These are phyloP conservation scores for Dryococelus australis DNA, from an alignment of 2,888 invertebrate species.

Conservation along the genomic window DNA sequence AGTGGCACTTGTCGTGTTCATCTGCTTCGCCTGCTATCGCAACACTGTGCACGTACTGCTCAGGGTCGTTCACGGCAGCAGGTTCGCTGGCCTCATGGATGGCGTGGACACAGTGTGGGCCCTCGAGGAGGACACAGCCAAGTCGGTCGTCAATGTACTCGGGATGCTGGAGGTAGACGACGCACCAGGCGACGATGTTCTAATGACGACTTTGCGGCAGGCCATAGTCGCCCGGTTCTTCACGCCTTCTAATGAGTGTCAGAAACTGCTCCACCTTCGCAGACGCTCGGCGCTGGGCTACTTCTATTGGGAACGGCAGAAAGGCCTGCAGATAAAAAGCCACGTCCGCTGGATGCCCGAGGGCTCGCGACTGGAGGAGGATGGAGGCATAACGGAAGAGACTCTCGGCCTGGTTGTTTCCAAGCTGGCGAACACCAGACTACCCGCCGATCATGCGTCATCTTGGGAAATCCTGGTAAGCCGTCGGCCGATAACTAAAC, in stretches of 20 bases:
- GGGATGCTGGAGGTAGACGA: slow-evolving; percentile 58
- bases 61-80: not conserved
- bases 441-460: slow-evolving; percentile 61
- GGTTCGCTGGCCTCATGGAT: slow-evolving; percentile 61
- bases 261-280: slow-evolving; percentile 61
- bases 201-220: slow-evolving; percentile 46
- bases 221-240: slow-evolving; percentile 46
- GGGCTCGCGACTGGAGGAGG: slow-evolving; percentile 50
- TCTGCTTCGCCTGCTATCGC: slow-evolving; percentile 33
- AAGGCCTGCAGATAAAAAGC: slow-evolving; percentile 57
- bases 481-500: slow-evolving; percentile 44
- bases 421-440: slow-evolving; percentile 57
- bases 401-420: slow-evolving; percentile 58
- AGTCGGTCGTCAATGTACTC: slow-evolving; percentile 62
- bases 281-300: slow-evolving; percentile 60
- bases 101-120: slow-evolving; percentile 66
- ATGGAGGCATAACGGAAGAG: slow-evolving; percentile 51
- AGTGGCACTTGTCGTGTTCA: slow-evolving; percentile 20
- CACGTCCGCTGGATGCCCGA: slow-evolving; percentile 59
- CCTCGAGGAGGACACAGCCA: slow-evolving; percentile 60
- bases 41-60: slow-evolving; percentile 27
- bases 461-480: slow-evolving; percentile 64
- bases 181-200: slow-evolving; percentile 41
- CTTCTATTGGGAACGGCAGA: slow-evolving; percentile 61
- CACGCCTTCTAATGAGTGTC: slow-evolving; percentile 45